Conservation (phyloP, 1,140 invertebrate genomes). For the Arctopsyche grandis region DNA sequence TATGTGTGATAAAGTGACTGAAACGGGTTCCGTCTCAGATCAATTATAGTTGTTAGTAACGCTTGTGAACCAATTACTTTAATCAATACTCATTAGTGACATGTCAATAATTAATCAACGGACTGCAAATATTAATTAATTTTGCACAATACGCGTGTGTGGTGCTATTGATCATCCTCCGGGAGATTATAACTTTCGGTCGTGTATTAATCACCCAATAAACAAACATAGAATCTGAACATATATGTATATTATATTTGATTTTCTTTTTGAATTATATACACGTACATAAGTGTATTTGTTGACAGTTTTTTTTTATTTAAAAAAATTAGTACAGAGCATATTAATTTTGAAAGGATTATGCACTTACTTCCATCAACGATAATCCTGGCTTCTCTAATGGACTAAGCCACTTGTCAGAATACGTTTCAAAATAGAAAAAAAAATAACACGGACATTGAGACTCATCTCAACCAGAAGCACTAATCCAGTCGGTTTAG, state of each 20-base stretch:
- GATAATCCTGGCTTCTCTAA: neutral
- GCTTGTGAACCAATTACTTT: constrained; percentile 19
- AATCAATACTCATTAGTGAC: constrained; percentile 16
- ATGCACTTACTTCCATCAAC: too few relatives aligned
- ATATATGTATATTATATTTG: too few relatives aligned
- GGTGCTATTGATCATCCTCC: neutral
- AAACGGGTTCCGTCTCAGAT: too few relatives aligned
- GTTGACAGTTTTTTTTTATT: too few relatives aligned
- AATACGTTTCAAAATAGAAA: neutral
- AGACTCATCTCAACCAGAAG: neutral
- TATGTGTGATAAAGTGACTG: too few relatives aligned
- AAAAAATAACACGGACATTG: neutral
- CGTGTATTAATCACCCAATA: too few relatives aligned
- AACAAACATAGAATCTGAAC: too few relatives aligned
- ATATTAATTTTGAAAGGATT: too few relatives aligned
- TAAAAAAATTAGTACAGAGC: too few relatives aligned
- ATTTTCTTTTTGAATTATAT: too few relatives aligned
- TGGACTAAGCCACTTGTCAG: neutral
- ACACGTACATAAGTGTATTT: too few relatives aligned
- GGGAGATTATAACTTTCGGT: too few relatives aligned
- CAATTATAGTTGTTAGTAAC: neutral
- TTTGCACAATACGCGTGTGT: neutral
- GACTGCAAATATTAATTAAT: constrained; percentile 20
- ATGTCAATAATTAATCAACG: constrained; percentile 20
- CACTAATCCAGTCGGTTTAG: neutral